phyloP scores from a whole-genome alignment of 2,113 vertebrate genomes.

The Tychaedon coryphoeus region DNA sequence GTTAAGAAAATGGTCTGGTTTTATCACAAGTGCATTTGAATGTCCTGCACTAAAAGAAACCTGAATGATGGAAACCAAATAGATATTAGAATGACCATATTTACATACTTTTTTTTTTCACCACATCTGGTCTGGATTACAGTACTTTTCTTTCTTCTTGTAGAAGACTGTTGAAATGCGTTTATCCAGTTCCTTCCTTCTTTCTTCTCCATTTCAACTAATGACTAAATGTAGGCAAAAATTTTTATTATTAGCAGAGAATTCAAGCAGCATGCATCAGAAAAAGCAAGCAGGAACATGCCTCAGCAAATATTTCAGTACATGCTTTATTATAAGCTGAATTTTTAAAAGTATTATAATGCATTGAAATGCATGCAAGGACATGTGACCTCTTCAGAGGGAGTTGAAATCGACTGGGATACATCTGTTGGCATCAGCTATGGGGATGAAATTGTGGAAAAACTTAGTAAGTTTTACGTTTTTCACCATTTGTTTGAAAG shows the following conservation, averaged over 20 bases:
- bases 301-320: not conserved
- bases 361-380: not conserved
- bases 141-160: not conserved
- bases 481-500: not conserved
- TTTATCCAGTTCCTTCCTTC: not conserved
- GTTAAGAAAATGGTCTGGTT: not conserved
- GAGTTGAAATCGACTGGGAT: not conserved
- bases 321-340: not conserved
- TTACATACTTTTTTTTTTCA: not conserved
- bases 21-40: not conserved
- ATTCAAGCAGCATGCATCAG: not conserved
- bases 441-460: not conserved
- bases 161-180: not conserved
- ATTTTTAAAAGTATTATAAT: not conserved
- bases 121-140: not conserved
- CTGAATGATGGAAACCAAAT: not conserved
- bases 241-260: not conserved
- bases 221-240: not conserved
- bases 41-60: not conserved
- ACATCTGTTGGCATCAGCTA: not conserved
- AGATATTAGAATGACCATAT: not conserved
- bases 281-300: not conserved
- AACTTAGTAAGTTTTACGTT: not conserved
- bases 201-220: not conserved
- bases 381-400: not conserved